Evolutionary conservation across 2,888 invertebrate genomes (phyloP).

Genomic region (Cosmorhoe ocellata): DNA sequence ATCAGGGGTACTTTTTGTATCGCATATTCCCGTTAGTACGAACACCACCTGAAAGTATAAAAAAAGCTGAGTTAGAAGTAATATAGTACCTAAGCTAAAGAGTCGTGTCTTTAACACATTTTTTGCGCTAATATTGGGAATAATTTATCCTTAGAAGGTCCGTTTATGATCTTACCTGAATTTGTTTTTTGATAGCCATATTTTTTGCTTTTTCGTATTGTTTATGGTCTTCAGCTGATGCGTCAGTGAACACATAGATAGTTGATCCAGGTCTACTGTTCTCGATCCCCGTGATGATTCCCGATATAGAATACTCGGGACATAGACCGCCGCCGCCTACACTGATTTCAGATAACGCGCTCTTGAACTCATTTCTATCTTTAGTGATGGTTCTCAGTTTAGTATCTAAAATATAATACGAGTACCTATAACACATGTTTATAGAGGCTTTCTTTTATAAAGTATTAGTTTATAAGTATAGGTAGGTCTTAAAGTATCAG

Average conservation of each 20-base stretch:
- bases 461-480: too few species aligned
- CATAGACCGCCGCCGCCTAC: constrained; percentile 51
- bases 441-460: too few species aligned
- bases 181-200: constrained; percentile 47
- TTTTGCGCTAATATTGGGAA: too few species aligned
- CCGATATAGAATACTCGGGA: constrained; percentile 56
- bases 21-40: constrained; percentile 52
- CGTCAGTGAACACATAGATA: constrained; percentile 67
- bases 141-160: too few species aligned
- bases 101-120: too few species aligned
- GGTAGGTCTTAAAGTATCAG: too few species aligned
- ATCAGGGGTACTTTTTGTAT: not conserved
- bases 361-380: constrained; percentile 43
- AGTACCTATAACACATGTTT: too few species aligned
- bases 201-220: constrained; percentile 43
- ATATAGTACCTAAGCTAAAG: too few species aligned
- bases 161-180: constrained; percentile 43
- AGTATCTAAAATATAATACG: constrained; percentile 33
- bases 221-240: constrained; percentile 50
- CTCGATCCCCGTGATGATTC: constrained; percentile 52
- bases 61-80: not conserved
- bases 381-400: constrained; percentile 40
- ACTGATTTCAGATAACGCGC: constrained; percentile 32
- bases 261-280: constrained; percentile 51
- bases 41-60: constrained; percentile 52